These are phyloP conservation scores for Rissa tridactyla DNA, from an alignment of 2,113 vertebrate species.

Conservation along the genomic window DNA sequence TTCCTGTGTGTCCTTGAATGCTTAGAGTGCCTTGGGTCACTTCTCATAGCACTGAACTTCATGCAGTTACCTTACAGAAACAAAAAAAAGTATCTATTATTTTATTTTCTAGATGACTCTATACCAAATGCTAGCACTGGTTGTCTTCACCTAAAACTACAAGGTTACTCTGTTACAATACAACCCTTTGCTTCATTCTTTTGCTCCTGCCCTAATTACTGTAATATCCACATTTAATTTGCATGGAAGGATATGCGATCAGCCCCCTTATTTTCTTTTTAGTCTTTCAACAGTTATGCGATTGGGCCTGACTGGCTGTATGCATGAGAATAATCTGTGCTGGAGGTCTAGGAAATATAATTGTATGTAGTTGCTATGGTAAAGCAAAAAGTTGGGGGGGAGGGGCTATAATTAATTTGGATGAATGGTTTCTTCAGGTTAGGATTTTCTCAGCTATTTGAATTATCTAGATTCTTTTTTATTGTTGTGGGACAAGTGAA, in stretches of 20 bases:
- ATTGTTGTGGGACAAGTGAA: neutral
- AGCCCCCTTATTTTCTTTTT: neutral
- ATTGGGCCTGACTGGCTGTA: neutral
- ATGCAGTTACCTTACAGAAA: neutral
- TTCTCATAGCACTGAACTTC: neutral
- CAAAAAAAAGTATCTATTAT: neutral
- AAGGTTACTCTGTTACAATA: neutral
- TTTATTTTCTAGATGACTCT: neutral
- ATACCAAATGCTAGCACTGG: neutral
- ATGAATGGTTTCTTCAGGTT: neutral
- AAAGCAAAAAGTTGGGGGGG: neutral
- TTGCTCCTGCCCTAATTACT: neutral
- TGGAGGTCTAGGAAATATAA: neutral
- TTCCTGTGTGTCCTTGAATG: neutral
- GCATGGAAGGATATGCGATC: neutral
- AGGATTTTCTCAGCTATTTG: neutral
- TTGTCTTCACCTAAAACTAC: neutral
- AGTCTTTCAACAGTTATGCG: neutral
- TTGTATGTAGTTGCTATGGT: neutral
- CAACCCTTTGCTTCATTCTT: neutral
- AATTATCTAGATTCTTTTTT: neutral
- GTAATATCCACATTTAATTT: neutral
- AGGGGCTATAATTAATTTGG: neutral
- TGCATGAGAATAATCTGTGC: neutral
- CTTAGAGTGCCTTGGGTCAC: neutral